Base-by-base conservation (phyloP, 2,888 invertebrate species). In the Parnassius glacialis region DNA sequence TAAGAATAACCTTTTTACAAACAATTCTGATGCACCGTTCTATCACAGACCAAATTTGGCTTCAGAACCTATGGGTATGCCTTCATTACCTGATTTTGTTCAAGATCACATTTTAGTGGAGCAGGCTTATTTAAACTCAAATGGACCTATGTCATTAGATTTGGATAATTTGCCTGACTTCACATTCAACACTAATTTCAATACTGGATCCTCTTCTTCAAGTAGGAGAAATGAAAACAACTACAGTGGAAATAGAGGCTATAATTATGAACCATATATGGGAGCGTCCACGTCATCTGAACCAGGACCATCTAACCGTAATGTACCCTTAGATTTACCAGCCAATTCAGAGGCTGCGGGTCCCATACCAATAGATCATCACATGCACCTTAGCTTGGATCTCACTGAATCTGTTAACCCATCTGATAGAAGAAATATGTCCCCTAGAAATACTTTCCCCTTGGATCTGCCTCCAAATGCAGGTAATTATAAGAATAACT, bases 71-170 rank as follows among this genome's bases (percentile, higher is more conserved):
- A 70, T 90, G 64, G 91, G 91, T 59, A 90, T 95, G 70, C 94
- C 95, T 2, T 94, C 95, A 10, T 80, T 96, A 69, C 97, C 97
- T 0, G 97, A 97, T 81, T 97, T 97, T 86, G 97, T 97, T 58
- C 97, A 97, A 80, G 97, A 97, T 84, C 97, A 97, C 84, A 93
- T 97, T 82, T 93, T 96, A 70, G 94, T 97, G 48, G 96, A 96
- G 77, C 95, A 96, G 73, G 94, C 94, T 67, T 95, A 94, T 81
- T 87, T 95, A 73, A 92, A 92, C 72, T 89, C 92, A 52, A 86
- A 90, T 69, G 85, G 88, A 43, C 91, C 90, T 53, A 88, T 92
- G 72, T 92, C 93, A 53, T 90, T 93, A 54, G 94, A 94, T 73
- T 83, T 94, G 68, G 93, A 94, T 73, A 94, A 94, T 84, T 87